Evolutionary conservation across 2,797 vertebrate genomes (phyloP), one percentile per base, ranked within the genome.

Genomic region (Fistularia commersonii): DNA sequence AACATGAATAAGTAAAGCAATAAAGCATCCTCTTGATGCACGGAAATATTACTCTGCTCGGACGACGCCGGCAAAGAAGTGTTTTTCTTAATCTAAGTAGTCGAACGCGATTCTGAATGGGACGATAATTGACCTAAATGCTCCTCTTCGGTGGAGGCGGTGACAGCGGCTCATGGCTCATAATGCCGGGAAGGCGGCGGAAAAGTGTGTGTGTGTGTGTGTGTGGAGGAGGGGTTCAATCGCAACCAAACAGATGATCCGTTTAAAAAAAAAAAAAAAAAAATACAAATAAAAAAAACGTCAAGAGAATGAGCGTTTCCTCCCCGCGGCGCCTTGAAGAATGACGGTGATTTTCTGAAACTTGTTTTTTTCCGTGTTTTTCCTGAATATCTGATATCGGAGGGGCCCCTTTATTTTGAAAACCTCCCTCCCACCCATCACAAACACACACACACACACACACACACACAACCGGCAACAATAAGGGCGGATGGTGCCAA

Each of bases 401-500:
- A 69, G 51, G 52, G 62, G 81, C 66, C 66, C 38, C 10, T 40
- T 86, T 82, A 87, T 82, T 72, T 85, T 73, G 71, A 79, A 77
- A 76, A 61, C 61, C 70, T 54, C 45, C 50, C 35, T 32, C 33
- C 44, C 1, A 37, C 15, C 8, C 11, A 15, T 15, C 10, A 32
- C 15, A 32, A 6, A 8, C 41, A 11, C 15, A 13, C 46, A 56
- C 61, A 50, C 44, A 57, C 72, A 46, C n/a, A n/a, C n/a, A n/a
- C n/a, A n/a, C n/a, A n/a, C n/a, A 54, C 69, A 71, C 92, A 91
- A 91, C 91, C 91, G 89, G 11, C n/a, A n/a, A n/a, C n/a, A n/a
- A n/a, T 11, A 13, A 31, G 32, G n/a, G 92, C 91, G 93, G 93
- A 92, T 92, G 91, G 85, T 85, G 91, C 93, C 94, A 92, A 97